Percentiles rank a stretch among this genome's conserved stretches.
These are phyloP conservation scores for Dipus sagitta DNA, from an alignment of 2,797 vertebrate genomes.

Conservation along the genomic window DNA sequence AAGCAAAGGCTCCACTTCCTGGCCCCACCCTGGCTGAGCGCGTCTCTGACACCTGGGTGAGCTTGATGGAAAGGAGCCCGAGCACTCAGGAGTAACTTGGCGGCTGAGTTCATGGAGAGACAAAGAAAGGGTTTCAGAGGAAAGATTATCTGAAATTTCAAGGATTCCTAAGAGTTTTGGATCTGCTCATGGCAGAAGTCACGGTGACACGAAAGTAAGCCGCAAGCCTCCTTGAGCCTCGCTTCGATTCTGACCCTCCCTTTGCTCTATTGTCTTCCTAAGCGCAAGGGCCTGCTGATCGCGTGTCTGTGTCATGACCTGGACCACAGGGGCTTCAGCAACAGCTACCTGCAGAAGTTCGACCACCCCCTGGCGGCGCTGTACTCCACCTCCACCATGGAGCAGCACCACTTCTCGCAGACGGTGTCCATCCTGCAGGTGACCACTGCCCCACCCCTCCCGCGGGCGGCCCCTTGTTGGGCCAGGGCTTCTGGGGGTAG, in stretches of 20 bases:
- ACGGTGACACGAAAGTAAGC: conserved; percentile 1
- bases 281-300: conserved; percentile 97
- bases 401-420: conserved; percentile 99
- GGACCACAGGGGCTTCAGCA: conserved; percentile 98
- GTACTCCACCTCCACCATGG: conserved; percentile 99
- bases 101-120: background rate
- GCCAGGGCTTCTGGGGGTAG: background rate
- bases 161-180: too few species aligned
- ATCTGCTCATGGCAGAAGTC: rapidly evolving
- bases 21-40: rapidly evolving
- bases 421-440: conserved; percentile 99
- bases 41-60: rapidly evolving
- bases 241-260: background rate
- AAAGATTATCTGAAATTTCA: rapidly evolving
- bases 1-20: background rate
- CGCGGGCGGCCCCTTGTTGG: too few species aligned
- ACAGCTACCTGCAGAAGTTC: conserved; percentile 99
- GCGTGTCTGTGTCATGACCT: conserved; percentile 99
- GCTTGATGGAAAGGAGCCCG: background rate
- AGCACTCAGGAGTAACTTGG: background rate
- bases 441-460: conserved; percentile 81
- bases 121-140: background rate
- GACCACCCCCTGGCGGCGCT: conserved; percentile 98
- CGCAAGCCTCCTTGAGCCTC: background rate
- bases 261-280: background rate